These are phyloP conservation scores for Apteryx mantelli DNA, from an alignment of 2,113 vertebrate species.

Conservation along the genomic window DNA sequence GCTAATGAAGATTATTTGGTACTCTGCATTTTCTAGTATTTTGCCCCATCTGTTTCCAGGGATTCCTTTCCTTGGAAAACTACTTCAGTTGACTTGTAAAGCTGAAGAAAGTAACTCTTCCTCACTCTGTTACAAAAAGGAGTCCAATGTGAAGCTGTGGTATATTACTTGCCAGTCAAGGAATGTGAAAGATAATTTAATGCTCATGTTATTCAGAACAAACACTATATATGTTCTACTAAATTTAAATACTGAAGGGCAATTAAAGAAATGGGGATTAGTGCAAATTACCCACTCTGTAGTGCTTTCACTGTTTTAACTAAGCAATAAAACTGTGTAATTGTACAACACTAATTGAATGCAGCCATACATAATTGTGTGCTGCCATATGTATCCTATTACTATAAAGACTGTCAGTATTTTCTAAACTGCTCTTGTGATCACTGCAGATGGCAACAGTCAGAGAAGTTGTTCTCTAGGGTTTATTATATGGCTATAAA, in stretches of 20 bases:
- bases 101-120: slow-evolving; percentile 17
- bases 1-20: neutral
- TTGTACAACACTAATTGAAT: slow-evolving; percentile 83
- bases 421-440: slow-evolving; percentile 77
- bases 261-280: slow-evolving; percentile 78
- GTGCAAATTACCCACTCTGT: slow-evolving; percentile 78
- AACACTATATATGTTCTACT: slow-evolving; percentile 60
- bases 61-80: neutral
- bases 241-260: slow-evolving; percentile 73
- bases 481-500: slow-evolving; percentile 82
- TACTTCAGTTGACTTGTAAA: neutral
- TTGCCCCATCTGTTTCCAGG: slow-evolving; percentile 1
- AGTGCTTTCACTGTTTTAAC: slow-evolving; percentile 81
- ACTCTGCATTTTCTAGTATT: neutral
- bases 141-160: slow-evolving; percentile 42
- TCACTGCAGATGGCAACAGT: slow-evolving; percentile 81
- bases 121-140: slow-evolving; percentile 50
- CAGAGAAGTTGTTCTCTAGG: slow-evolving; percentile 79
- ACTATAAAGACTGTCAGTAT: slow-evolving; percentile 78
- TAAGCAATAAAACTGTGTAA: slow-evolving; percentile 83
- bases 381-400: slow-evolving; percentile 81
- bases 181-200: slow-evolving; percentile 72
- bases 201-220: slow-evolving; percentile 63
- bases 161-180: slow-evolving; percentile 64
- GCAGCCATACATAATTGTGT: slow-evolving; percentile 77